Evolutionary conservation across 1,140 invertebrate species (phyloP).

Genomic region (Aphis gossypii): DNA sequence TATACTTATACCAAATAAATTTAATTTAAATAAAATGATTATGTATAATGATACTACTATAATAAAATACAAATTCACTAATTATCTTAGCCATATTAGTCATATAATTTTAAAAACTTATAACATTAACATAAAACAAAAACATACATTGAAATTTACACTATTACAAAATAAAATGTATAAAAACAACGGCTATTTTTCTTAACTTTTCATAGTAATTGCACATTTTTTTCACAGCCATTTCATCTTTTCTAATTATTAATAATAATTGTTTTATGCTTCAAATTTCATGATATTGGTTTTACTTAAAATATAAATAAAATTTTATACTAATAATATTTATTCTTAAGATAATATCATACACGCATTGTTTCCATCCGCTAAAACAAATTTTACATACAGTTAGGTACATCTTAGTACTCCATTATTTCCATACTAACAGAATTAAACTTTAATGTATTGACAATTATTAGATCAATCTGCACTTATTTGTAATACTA

Average conservation of each 20-base stretch:
- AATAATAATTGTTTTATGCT: neutral
- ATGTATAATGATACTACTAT: neutral
- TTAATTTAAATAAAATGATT: neutral
- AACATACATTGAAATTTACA: neutral
- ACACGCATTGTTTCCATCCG: neutral
- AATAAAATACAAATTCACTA: neutral
- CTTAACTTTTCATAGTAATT: too few relatives aligned
- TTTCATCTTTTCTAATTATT: neutral
- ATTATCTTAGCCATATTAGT: neutral
- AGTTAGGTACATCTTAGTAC: neutral
- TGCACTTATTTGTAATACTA: too few relatives aligned
- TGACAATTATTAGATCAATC: too few relatives aligned
- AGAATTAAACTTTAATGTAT: neutral
- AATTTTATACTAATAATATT: neutral
- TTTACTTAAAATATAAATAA: neutral
- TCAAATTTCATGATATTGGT: neutral
- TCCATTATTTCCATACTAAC: neutral
- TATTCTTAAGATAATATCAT: neutral
- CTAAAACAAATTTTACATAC: neutral
- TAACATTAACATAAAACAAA: neutral
- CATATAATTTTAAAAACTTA: neutral
- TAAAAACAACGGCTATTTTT: neutral
- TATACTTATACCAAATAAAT: neutral
- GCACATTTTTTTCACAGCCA: neutral
- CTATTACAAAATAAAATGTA: neutral